Evolutionary conservation across 2,113 vertebrate genomes (phyloP).

Genomic region (Chinchilla lanigera): DNA sequence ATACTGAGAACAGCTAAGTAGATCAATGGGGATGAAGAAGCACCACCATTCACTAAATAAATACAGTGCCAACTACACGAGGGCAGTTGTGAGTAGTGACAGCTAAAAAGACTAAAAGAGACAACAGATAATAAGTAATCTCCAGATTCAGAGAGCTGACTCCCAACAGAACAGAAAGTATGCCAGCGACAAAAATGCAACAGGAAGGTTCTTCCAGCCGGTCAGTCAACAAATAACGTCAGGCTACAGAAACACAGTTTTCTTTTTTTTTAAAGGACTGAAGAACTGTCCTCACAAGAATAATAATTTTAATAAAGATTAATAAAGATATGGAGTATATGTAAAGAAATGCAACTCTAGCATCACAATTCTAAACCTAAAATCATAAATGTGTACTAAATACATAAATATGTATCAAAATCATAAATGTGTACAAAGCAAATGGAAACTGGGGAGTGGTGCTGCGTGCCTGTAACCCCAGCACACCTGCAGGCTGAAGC

Average conservation of each 20-base stretch:
- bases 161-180: not conserved
- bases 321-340: not conserved
- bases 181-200: not conserved
- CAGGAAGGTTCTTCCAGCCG: not conserved
- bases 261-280: not conserved
- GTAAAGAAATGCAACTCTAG: not conserved
- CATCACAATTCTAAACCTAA: not conserved
- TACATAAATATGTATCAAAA: not conserved
- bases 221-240: not conserved
- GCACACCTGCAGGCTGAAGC: not conserved
- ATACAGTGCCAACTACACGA: not conserved
- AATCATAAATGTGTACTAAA: not conserved
- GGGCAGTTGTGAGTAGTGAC: rapidly evolving
- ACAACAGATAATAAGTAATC: rapidly evolving
- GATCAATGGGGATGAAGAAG: not conserved
- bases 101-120: not conserved
- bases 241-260: not conserved
- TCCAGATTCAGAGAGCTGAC: not conserved
- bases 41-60: not conserved
- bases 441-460: not conserved
- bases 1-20: not conserved
- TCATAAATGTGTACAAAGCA: not conserved
- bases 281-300: not conserved
- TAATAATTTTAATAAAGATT: not conserved
- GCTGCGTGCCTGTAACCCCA: not conserved